phyloP scores from a whole-genome alignment of 2,113 vertebrate species.

The Azemiops feae region DNA sequence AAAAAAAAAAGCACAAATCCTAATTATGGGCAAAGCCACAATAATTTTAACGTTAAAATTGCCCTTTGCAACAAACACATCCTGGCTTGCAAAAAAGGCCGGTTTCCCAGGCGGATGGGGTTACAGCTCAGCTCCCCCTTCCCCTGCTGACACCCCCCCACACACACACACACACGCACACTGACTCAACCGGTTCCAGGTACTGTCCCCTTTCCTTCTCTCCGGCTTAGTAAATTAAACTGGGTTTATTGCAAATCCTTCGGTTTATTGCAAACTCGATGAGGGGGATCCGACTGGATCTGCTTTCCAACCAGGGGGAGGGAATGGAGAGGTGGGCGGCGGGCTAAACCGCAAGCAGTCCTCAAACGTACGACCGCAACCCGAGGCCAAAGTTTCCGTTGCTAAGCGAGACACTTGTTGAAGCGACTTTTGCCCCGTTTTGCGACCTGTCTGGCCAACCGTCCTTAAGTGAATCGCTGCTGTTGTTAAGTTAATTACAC shows the following conservation, averaged over 20 bases:
- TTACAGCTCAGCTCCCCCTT: neutral
- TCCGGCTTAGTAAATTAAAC: too few species aligned
- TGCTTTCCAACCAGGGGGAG: neutral
- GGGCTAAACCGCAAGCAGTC: too few species aligned
- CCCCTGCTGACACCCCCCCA: too few species aligned
- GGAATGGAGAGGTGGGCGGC: too few species aligned
- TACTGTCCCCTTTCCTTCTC: neutral
- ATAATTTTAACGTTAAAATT: neutral
- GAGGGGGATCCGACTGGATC: accelerated
- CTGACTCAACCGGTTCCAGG: neutral
- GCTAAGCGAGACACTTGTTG: too few species aligned
- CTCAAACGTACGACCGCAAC: too few species aligned
- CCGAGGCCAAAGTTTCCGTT: too few species aligned
- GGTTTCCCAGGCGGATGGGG: neutral
- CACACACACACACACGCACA: too few species aligned
- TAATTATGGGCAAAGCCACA: accelerated
- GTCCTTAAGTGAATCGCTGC: too few species aligned
- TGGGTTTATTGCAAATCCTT: neutral
- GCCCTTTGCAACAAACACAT: neutral
- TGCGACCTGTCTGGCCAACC: too few species aligned
- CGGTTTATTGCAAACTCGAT: accelerated
- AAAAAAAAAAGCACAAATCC: neutral
- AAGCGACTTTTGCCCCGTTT: too few species aligned
- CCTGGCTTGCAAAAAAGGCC: neutral
- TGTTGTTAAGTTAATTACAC: too few species aligned